These are phyloP conservation scores for Andricus grossulariae DNA, from an alignment of 1,140 invertebrate species.

Conservation along the genomic window DNA sequence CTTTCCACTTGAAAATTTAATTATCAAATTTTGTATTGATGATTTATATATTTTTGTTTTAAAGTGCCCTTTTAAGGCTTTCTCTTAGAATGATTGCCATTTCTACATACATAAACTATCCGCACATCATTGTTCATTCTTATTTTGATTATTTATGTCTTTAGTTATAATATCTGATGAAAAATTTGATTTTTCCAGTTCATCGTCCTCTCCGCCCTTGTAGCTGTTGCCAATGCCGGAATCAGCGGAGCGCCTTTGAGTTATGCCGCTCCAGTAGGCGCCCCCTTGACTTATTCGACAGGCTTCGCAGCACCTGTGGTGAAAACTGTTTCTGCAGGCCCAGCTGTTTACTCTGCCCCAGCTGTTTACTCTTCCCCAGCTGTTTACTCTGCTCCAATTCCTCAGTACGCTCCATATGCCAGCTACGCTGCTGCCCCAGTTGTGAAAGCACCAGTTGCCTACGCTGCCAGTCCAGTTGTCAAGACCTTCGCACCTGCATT, in stretches of 20 bases:
- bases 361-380: too few relatives aligned
- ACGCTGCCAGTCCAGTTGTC: background rate
- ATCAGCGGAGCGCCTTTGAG: constrained; percentile 50
- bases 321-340: constrained; percentile 52
- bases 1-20: too few relatives aligned
- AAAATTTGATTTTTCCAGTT: constrained; percentile 62
- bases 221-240: constrained; percentile 70
- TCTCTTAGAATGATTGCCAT: too few relatives aligned
- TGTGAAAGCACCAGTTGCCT: too few relatives aligned
- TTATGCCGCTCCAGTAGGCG: constrained; percentile 40
- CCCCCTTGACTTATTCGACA: constrained; percentile 33
- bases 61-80: too few relatives aligned
- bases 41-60: too few relatives aligned
- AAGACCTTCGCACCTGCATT: background rate
- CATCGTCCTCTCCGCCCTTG: constrained; percentile 67
- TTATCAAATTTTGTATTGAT: too few relatives aligned
- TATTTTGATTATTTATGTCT: too few relatives aligned
- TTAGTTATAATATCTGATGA: too few relatives aligned
- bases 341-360: constrained; percentile 49
- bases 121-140: too few relatives aligned
- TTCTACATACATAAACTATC: too few relatives aligned
- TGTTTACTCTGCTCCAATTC: background rate
- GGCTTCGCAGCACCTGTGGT: constrained; percentile 31
- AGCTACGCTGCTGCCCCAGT: constrained; percentile 16
- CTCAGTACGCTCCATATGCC: constrained; percentile 28